Evolutionary conservation across 2,113 vertebrate species (phyloP).

Genomic region (Dromas ardeola): DNA sequence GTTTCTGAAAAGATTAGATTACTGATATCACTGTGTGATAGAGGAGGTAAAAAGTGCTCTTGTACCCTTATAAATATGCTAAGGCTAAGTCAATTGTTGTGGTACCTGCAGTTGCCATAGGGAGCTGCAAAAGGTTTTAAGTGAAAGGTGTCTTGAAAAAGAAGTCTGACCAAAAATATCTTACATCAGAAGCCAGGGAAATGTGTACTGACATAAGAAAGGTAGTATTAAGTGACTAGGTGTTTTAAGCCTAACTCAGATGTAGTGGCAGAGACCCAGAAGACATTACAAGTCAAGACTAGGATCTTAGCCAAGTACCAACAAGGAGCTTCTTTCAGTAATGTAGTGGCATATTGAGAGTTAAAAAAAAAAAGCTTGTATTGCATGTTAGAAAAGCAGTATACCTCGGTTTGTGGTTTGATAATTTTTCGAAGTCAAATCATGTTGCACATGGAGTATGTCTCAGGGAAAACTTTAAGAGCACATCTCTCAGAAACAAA

Average conservation of each 20-base stretch:
- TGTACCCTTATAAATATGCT: neutral
- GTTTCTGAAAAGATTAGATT: neutral
- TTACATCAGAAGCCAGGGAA: neutral
- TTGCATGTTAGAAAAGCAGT: neutral
- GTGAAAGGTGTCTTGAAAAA: neutral
- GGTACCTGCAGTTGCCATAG: neutral
- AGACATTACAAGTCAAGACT: neutral
- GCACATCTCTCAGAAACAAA: neutral
- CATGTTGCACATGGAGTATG: rapidly evolving
- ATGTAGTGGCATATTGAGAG: rapidly evolving
- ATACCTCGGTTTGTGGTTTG: neutral
- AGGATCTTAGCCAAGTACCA: neutral
- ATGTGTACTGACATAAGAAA: neutral
- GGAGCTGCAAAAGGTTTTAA: neutral
- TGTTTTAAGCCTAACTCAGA: neutral
- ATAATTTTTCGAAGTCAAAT: neutral
- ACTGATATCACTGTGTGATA: neutral
- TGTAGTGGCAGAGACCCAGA: neutral
- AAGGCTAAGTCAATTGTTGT: neutral
- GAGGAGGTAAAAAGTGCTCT: neutral
- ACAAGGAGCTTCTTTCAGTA: neutral
- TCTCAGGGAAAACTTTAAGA: neutral
- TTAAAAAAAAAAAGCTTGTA: neutral
- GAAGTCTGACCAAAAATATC: neutral
- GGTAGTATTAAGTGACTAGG: neutral